Evolutionary conservation across 2,888 invertebrate species (phyloP), one percentile per base, ranked within the genome.

Genomic region (Alloscopus bannaensis): DNA sequence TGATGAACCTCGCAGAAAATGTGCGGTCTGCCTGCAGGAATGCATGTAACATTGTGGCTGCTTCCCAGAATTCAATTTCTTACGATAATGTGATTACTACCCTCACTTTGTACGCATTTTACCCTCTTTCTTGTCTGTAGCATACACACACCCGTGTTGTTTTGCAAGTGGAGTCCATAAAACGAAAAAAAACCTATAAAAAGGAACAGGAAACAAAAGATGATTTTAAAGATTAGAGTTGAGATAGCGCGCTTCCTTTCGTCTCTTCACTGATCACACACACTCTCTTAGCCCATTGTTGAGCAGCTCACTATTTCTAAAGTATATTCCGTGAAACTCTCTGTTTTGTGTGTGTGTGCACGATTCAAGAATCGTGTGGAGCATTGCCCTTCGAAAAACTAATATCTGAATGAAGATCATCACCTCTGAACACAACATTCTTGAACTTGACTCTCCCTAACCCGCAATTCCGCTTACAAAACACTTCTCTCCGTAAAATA

Each of bases 381-480:
- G 71, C 71, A 72, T 52, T 72, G 71, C 71, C 71, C 71, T 71
- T 60, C 60, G 47, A 71, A 18, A 66, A 66, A 22, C n/a, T n/a
- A 29, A 31, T 36, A 71, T 36, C 18, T 59, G 31, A 59, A n/a
- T 36, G 60, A 47, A 55, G 55, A 57, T 60, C 60, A 71, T 71
- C 60, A 71, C 24, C 52, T n/a, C 20, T 59, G 60, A 16, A 18
- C 47, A 50, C 28, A 42, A 59, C 70, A 45, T 47, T 65, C 29
- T 70, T 57, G 57, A 42, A n/a, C 18, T n/a, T 31, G 31, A 8
- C 31, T 4, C 31, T 20, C 31, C 13, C 31, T 13, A 28, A 59
- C 31, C 20, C 50, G 22, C 22, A 3, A 24, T 59, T 24, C 60
- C 16, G 22, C 52, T 8, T 52, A 47, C 3, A 47, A 6, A 16